Evolutionary conservation across 2,113 vertebrate genomes (phyloP).

Genomic region (Dromas ardeola): DNA sequence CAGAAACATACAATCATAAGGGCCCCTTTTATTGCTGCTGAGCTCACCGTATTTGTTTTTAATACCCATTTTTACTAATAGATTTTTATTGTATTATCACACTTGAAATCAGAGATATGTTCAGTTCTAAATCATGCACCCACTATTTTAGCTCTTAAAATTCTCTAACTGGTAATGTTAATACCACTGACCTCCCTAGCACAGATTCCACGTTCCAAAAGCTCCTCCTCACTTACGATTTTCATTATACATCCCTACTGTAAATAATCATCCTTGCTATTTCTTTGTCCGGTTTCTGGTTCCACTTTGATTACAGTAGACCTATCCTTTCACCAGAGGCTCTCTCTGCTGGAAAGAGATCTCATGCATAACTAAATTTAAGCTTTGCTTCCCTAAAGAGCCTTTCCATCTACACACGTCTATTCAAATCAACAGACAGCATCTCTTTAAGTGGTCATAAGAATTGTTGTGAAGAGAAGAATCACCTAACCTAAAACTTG

Average conservation of each 20-base stretch:
- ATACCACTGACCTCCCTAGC: neutral
- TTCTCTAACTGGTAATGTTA: neutral
- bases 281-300: neutral
- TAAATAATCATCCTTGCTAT: neutral
- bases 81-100: neutral
- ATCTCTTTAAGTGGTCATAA: neutral
- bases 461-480: neutral
- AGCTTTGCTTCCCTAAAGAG: neutral
- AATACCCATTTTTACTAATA: neutral
- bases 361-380: neutral
- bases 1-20: neutral
- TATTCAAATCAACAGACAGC: neutral
- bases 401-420: neutral
- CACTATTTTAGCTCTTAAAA: neutral
- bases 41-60: neutral
- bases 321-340: neutral
- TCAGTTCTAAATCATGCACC: neutral
- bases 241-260: neutral
- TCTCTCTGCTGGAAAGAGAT: neutral
- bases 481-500: neutral
- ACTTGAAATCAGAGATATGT: neutral
- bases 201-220: neutral
- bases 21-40: neutral
- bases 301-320: neutral
- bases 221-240: neutral